phyloP scores from a whole-genome alignment of 2,888 invertebrate species.

The Graphium colonna region DNA sequence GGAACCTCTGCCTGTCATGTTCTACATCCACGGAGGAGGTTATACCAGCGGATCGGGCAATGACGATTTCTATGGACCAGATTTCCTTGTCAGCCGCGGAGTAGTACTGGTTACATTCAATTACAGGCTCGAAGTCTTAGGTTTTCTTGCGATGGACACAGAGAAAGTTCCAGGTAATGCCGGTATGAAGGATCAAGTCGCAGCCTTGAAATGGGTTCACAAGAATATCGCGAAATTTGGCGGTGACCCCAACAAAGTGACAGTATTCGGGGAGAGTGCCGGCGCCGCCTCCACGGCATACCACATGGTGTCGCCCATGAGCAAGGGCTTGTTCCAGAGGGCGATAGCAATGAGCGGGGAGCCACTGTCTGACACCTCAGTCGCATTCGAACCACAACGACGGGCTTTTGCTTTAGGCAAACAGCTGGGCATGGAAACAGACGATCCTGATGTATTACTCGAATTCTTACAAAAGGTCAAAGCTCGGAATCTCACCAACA shows the following conservation, averaged over 20 bases:
- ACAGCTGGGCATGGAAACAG: slow-evolving; percentile 42
- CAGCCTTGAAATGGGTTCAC: neutral
- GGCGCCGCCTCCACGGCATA: neutral
- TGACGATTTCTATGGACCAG: slow-evolving; percentile 1
- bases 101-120: slow-evolving; percentile 3
- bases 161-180: slow-evolving; percentile 4
- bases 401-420: slow-evolving; percentile 47
- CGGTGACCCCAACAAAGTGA: slow-evolving; percentile 1
- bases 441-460: slow-evolving; percentile 41
- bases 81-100: neutral
- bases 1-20: neutral
- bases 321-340: slow-evolving; percentile 1
- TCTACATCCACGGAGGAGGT: slow-evolving; percentile 1
- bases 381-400: slow-evolving; percentile 36
- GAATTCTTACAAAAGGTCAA: slow-evolving; percentile 46
- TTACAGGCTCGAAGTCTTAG: slow-evolving; percentile 4
- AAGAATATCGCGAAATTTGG: slow-evolving; percentile 2
- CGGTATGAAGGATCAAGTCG: slow-evolving; percentile 7
- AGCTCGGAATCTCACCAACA: slow-evolving; percentile 33
- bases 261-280: slow-evolving; percentile 3
- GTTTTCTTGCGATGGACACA: slow-evolving; percentile 3
- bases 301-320: slow-evolving; percentile 5
- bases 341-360: slow-evolving; percentile 38
- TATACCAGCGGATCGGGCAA: neutral
- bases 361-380: slow-evolving; percentile 53